Percentiles rank a stretch among this genome's conserved stretches.
phyloP scores from a whole-genome alignment of 2,888 invertebrate species.

The Heliconius cydno region DNA sequence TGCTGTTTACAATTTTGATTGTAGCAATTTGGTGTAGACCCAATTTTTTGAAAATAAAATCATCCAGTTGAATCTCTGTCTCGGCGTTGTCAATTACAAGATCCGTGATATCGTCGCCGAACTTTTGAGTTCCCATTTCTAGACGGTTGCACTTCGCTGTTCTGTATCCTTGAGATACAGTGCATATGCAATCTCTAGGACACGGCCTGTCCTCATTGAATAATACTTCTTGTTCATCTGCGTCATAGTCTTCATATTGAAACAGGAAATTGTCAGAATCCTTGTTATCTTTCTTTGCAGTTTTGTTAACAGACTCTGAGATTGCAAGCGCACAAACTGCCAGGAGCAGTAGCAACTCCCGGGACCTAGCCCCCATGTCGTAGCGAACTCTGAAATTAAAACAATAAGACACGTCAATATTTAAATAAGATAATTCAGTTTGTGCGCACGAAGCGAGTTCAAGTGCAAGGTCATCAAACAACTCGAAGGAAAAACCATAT shows the following conservation, averaged over 20 bases:
- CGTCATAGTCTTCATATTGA: conserved; percentile 76
- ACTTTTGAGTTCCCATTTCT: conserved; percentile 86
- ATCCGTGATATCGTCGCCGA: conserved; percentile 86
- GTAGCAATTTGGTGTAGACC: conserved; percentile 86
- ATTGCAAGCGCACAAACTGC: conserved; percentile 74
- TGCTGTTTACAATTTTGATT: conserved; percentile 87
- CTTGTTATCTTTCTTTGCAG: conserved; percentile 64
- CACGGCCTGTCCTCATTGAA: conserved; percentile 82
- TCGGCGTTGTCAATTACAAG: conserved; percentile 86
- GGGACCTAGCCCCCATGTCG: conserved; percentile 79
- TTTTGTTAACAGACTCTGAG: conserved; percentile 70
- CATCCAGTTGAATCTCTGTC: conserved; percentile 83
- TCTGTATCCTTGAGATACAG: conserved; percentile 83
- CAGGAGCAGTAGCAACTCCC: conserved; percentile 80
- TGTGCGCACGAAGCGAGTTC: conserved; percentile 1
- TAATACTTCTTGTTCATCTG: conserved; percentile 78
- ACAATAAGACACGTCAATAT: conserved; percentile 37
- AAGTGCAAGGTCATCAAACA: conserved; percentile 20
- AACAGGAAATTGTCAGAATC: conserved; percentile 66
- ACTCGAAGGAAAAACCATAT: not conserved
- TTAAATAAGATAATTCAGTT: conserved; percentile 10
- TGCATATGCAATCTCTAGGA: conserved; percentile 85
- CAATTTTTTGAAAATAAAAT: conserved; percentile 84
- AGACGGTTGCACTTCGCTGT: conserved; percentile 87
- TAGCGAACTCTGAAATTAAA: conserved; percentile 77